These are phyloP conservation scores for Oligia fasciuncula DNA, from an alignment of 2,888 invertebrate genomes.

Conservation along the genomic window DNA sequence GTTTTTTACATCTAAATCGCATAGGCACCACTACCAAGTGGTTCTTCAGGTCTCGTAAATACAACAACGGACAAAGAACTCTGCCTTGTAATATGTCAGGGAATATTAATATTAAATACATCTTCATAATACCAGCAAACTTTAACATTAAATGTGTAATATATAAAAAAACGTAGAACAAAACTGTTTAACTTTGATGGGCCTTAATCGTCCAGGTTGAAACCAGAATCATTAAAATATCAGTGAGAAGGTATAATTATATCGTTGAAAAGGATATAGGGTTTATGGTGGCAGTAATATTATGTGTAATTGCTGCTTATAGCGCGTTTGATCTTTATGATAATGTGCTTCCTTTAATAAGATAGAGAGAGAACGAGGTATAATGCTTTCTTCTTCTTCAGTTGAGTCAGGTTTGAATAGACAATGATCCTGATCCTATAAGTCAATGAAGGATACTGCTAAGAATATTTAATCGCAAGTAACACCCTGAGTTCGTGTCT, in stretches of 20 bases:
- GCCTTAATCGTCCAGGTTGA: constrained; percentile 22
- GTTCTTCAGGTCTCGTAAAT: neutral
- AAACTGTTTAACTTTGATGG: constrained; percentile 19
- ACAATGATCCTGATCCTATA: neutral
- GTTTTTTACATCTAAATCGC: too few relatives aligned
- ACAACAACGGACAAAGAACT: neutral
- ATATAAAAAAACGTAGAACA: constrained; percentile 7
- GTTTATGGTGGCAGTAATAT: constrained; percentile 20
- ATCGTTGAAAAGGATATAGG: constrained; percentile 20
- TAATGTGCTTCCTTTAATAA: neutral
- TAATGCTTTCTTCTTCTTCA: neutral
- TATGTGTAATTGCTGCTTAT: constrained; percentile 29
- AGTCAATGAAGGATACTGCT: neutral
- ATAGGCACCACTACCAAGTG: too few relatives aligned
- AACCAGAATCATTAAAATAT: constrained; percentile 46
- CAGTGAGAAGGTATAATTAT: constrained; percentile 28
- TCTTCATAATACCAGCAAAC: neutral
- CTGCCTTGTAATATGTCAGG: neutral
- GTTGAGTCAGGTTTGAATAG: neutral
- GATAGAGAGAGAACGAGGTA: neutral
- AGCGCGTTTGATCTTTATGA: neutral
- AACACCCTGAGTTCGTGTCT: too few relatives aligned
- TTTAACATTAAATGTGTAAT: neutral
- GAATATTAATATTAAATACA: neutral
- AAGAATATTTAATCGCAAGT: too few relatives aligned